Evolutionary conservation across 2,888 invertebrate genomes (phyloP), one percentile per base, ranked within the genome.

Genomic region (Zygaena filipendulae): DNA sequence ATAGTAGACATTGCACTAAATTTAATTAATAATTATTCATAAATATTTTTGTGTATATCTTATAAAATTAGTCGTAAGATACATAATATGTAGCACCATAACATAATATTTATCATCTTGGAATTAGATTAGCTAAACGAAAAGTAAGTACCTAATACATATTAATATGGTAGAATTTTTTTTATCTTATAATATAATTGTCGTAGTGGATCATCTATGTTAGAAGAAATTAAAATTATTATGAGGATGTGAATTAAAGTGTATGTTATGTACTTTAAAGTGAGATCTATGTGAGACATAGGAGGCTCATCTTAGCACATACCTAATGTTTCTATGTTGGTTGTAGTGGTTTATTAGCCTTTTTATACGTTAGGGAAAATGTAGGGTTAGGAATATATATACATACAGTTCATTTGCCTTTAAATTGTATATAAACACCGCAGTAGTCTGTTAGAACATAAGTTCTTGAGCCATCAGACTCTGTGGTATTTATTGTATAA

Each of bases 391-490:
- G n/a, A n/a, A n/a, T n/a, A n/a, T n/a, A n/a, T n/a, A n/a, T n/a
- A n/a, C n/a, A n/a, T n/a, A n/a, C n/a, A n/a, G n/a, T n/a, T n/a
- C n/a, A n/a, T n/a, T n/a, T n/a, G n/a, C n/a, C n/a, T n/a, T n/a
- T n/a, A n/a, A n/a, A n/a, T n/a, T n/a, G n/a, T n/a, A n/a, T n/a
- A 56, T 64, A 70, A 71, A 74, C 54, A 68, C 69, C 61, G 51
- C 46, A 47, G 42, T 46, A 52, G 66, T 63, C 74, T 74, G 74
- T 63, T 64, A 66, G 74, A 74, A 72, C 71, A 27, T 36, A 13
- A 30, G 74, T 74, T 75, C 75, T 70, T 72, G 77, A 77, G 75
- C 79, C 75, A 67, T 52, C 74, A 72, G 69, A 67, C 61, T 62
- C 52, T 48, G 46, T 49, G 63, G 70, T 66, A 66, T 71, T 72